Evolutionary conservation across 1,140 invertebrate species (phyloP), one percentile per base, ranked within the genome.

Genomic region (Tigriopus japonicus): DNA sequence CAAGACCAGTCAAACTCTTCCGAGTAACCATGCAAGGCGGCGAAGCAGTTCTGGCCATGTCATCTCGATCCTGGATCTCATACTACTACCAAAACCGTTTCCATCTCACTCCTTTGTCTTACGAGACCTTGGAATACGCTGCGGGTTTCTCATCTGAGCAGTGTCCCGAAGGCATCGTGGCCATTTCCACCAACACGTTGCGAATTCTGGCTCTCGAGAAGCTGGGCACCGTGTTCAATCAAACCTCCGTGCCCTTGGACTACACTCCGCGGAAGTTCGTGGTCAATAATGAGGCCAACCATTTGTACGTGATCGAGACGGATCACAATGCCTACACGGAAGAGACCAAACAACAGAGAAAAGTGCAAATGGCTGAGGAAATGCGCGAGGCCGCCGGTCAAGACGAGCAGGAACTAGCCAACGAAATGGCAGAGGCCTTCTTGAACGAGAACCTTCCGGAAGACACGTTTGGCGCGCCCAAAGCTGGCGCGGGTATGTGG

Each of bases 261-360:
- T 97, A 92, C 68, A 98, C 96, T 0, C 95, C 95, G 0, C 76
- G 95, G 28, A 90, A 91, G 66, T 97, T 98, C 72, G 82, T 88
- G 0, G 85, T 98, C 53, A 91, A 98, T 73, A 79, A 81, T 9
- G 90, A 95, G 64, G 87, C 85, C n/a, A 86, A 84, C n/a, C 83
- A 92, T 68, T 77, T 97, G 41, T 76, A 96, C 41, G 78, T 95
- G 15, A 83, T 97, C 54, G 95, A 98, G 72, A 96, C 94, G 9
- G 96, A 99, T 72, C 94, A 99, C 68, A 98, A 98, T 72, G 85
- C 94, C 0, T 98, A 98, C 65, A 98, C 94, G 0, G 91, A 97
- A 67, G 87, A 93, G 65, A 95, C 91, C 5, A 98, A 98, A 69
- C 84, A 84, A 68, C 84, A 90, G 65, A 77, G 93, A 65, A 82